phyloP scores from a whole-genome alignment of 2,113 vertebrate species.

The Tetrax tetrax region DNA sequence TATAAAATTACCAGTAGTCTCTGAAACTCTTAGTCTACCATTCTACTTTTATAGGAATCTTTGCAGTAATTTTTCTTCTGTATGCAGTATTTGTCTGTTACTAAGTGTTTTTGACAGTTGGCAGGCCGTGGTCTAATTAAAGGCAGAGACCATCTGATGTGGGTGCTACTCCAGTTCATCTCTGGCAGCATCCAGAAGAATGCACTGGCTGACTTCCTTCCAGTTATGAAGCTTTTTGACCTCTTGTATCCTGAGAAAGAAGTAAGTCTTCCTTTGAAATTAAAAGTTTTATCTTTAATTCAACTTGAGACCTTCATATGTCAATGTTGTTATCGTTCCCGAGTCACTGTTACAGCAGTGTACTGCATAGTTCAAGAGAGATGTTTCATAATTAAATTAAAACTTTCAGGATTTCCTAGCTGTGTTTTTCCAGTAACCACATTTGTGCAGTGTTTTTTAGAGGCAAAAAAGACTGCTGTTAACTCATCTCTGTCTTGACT shows the following conservation, averaged over 20 bases:
- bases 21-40: background rate
- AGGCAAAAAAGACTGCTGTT: background rate
- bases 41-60: background rate
- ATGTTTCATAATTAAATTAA: background rate
- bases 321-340: accelerated
- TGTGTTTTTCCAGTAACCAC: background rate
- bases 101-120: slow-evolving; percentile 80
- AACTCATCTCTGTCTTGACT: background rate
- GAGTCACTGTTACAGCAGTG: background rate
- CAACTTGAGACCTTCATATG: background rate
- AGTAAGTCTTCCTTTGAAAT: slow-evolving; percentile 73
- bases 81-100: background rate
- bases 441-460: background rate
- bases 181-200: slow-evolving; percentile 99
- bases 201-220: slow-evolving; percentile 93
- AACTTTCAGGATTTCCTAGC: background rate
- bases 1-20: background rate
- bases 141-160: slow-evolving; percentile 98
- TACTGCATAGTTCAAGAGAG: background rate
- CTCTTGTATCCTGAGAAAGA: slow-evolving; percentile 98
- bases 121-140: slow-evolving; percentile 98
- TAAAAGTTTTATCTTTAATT: background rate
- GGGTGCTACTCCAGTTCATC: slow-evolving; percentile 98
- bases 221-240: slow-evolving; percentile 99
- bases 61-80: background rate